phyloP scores from a whole-genome alignment of 1,140 invertebrate species.

The Gonatopus flavifemur region DNA sequence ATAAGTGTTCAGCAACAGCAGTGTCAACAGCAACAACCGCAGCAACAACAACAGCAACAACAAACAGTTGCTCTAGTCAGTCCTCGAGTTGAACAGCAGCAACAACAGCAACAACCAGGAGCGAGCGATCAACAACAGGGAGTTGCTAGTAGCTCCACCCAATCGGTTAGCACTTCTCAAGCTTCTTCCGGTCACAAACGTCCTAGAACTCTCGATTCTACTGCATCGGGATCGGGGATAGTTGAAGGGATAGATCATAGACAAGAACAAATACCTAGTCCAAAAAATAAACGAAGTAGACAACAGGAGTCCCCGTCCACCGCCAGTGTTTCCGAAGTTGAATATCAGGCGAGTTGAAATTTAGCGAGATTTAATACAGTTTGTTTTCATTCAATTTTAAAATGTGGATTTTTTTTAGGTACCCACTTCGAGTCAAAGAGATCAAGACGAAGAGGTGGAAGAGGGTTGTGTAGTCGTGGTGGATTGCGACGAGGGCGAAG shows the following conservation, averaged over 20 bases:
- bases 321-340: conserved; percentile 48
- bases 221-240: conserved; percentile 56
- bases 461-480: conserved; percentile 74
- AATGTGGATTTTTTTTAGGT: conserved; percentile 63
- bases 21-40: conserved; percentile 36
- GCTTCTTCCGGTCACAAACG: conserved; percentile 60
- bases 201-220: conserved; percentile 61
- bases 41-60: conserved; percentile 42
- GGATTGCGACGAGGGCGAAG: conserved; percentile 64
- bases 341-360: conserved; percentile 54
- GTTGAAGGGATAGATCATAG: conserved; percentile 56
- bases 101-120: conserved; percentile 50
- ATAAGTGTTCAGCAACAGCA: conserved; percentile 37
- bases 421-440: conserved; percentile 78
- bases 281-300: conserved; percentile 45
- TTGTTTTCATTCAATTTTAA: too few species aligned
- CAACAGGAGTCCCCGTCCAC: conserved; percentile 42
- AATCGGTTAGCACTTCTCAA: conserved; percentile 65
- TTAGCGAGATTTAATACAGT: too few species aligned
- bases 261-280: conserved; percentile 48
- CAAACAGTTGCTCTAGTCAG: conserved; percentile 72
- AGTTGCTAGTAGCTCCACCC: conserved; percentile 60
- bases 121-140: conserved; percentile 61
- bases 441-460: conserved; percentile 77
- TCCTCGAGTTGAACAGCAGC: conserved; percentile 67